Evolutionary conservation across 2,113 vertebrate species (phyloP).

Genomic region (Oryzias curvinotus): DNA sequence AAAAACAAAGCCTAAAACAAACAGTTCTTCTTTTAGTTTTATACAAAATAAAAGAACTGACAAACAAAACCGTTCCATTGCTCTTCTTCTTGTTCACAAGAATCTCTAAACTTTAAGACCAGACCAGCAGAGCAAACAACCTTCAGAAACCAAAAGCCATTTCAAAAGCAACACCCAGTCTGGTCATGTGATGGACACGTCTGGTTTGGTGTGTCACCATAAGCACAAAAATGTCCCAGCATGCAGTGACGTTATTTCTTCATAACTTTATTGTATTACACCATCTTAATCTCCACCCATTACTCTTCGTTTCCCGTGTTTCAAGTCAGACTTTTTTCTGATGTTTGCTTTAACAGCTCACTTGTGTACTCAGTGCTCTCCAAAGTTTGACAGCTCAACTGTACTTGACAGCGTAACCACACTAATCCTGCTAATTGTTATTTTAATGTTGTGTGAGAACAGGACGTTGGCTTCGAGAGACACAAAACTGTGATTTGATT

Average conservation of each 20-base stretch:
- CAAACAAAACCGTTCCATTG: not conserved
- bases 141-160: conserved; percentile 37
- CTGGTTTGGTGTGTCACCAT: conserved; percentile 40
- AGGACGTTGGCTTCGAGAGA: too few species aligned
- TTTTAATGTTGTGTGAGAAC: too few species aligned
- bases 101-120: conserved; percentile 26
- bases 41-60: not conserved
- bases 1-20: too few species aligned
- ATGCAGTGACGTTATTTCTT: conserved; percentile 5
- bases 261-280: conserved; percentile 7
- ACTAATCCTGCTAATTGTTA: too few species aligned
- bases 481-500: conserved; percentile 14
- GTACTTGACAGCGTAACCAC: too few species aligned
- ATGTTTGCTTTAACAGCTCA: conserved; percentile 33
- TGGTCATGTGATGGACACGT: conserved; percentile 38
- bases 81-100: conserved; percentile 3
- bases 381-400: too few species aligned
- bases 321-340: conserved; percentile 29
- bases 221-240: not conserved
- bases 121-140: conserved; percentile 20
- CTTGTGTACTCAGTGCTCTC: not conserved
- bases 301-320: conserved; percentile 22
- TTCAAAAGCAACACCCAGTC: conserved; percentile 39
- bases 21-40: too few species aligned
- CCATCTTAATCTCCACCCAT: conserved; percentile 16